Conservation (phyloP, 2,888 invertebrate species). For the Tinea trinotella region DNA sequence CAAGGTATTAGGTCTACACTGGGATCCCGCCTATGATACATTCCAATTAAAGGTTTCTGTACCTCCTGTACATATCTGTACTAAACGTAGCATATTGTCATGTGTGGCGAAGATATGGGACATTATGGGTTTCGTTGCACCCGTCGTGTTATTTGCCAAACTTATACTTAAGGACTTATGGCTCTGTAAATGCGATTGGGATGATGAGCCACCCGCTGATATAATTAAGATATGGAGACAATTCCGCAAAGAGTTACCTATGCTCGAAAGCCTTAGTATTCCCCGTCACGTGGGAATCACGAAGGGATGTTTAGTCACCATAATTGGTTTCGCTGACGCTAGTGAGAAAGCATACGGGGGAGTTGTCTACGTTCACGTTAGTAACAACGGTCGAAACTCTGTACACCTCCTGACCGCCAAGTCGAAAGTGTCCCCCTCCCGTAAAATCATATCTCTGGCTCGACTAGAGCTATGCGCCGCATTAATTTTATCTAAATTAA, state of each 20-base stretch:
- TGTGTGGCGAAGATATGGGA: conserved; percentile 23
- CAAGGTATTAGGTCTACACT: conserved; percentile 20
- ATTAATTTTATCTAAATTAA: background rate
- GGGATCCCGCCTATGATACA: conserved; percentile 2
- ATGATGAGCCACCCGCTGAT: conserved; percentile 21
- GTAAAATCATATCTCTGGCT: conserved; percentile 6
- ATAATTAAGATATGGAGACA: conserved; percentile 20
- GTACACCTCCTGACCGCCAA: conserved; percentile 10
- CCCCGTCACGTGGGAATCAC: conserved; percentile 14
- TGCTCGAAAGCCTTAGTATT: background rate
- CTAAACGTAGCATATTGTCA: conserved; percentile 24
- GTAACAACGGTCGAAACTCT: background rate
- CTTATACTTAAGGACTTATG: conserved; percentile 22
- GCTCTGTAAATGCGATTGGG: conserved; percentile 21
- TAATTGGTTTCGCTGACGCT: conserved; percentile 20
- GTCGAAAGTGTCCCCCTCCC: conserved; percentile 1
- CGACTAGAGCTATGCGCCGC: conserved; percentile 15
- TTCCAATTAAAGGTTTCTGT: conserved; percentile 14
- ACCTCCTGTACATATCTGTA: conserved; percentile 20
- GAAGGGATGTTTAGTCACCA: background rate
- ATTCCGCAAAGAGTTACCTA: background rate
- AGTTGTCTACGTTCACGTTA: conserved; percentile 19
- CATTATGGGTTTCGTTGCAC: conserved; percentile 23
- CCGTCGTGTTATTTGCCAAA: conserved; percentile 21
- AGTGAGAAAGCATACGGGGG: conserved; percentile 22